These are phyloP conservation scores for mouse (Mus musculus) DNA, from an alignment of 2,113 vertebrate species.

Conservation along the genomic window GRCm39 chr5:151167001-151167500, in stretches of 20 bases:
- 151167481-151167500: background rate
- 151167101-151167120: slow-evolving; percentile 32
- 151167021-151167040: background rate
- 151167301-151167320: background rate
- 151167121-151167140: background rate
- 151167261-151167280: background rate
- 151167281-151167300: background rate
- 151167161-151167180: slow-evolving; percentile 2
- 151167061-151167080: background rate
- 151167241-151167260: background rate
- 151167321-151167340: background rate
- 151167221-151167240: background rate
- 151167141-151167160: background rate
- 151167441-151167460: background rate
- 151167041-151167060: background rate
- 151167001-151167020: background rate
- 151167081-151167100: background rate
- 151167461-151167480: background rate
- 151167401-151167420: background rate
- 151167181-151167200: slow-evolving; percentile 3
- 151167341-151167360: background rate
- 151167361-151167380: background rate
- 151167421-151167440: background rate
- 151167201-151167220: background rate
- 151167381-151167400: background rate